These are phyloP conservation scores for Alviniconcha strummeri DNA, from an alignment of 2,888 invertebrate species.

Conservation along the genomic window DNA sequence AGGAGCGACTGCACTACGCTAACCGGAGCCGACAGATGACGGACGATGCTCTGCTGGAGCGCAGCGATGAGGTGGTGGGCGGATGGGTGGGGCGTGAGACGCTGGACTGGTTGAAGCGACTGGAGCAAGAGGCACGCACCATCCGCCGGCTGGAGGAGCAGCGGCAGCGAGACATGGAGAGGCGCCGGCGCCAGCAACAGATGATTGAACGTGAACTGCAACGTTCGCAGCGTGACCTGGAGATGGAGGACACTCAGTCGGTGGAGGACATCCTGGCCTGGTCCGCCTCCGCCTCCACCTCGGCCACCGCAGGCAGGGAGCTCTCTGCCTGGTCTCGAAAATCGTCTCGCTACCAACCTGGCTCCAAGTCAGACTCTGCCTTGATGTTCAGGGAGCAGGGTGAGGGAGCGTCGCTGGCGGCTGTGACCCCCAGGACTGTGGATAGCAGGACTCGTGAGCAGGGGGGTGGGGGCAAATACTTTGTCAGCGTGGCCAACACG, in stretches of 20 bases:
- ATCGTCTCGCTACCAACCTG: slow-evolving; percentile 10
- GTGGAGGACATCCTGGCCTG: slow-evolving; percentile 62
- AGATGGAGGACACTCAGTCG: slow-evolving; percentile 62
- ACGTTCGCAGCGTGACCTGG: slow-evolving; percentile 62
- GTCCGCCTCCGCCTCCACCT: neutral
- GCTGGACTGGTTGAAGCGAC: slow-evolving; percentile 57
- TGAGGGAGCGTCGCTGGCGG: neutral
- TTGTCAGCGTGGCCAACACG: slow-evolving; percentile 54
- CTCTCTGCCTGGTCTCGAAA: neutral
- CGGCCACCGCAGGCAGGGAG: neutral
- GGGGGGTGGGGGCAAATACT: slow-evolving; percentile 54
- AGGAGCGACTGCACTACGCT: slow-evolving; percentile 28
- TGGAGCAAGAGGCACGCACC: slow-evolving; percentile 61
- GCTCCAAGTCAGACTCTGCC: neutral
- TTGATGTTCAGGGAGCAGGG: slow-evolving; percentile 14
- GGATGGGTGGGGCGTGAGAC: slow-evolving; percentile 53
- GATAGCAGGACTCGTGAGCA: neutral
- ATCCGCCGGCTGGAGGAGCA: slow-evolving; percentile 61
- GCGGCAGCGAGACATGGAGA: slow-evolving; percentile 57
- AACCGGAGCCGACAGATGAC: slow-evolving; percentile 51
- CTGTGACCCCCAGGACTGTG: neutral
- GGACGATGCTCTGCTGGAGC: slow-evolving; percentile 60
- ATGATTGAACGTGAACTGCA: slow-evolving; percentile 62
- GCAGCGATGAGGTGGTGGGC: slow-evolving; percentile 60
- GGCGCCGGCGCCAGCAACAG: slow-evolving; percentile 59